Base-by-base conservation (phyloP, 2,888 invertebrate genomes). In the Meiosimyza decipiens region DNA sequence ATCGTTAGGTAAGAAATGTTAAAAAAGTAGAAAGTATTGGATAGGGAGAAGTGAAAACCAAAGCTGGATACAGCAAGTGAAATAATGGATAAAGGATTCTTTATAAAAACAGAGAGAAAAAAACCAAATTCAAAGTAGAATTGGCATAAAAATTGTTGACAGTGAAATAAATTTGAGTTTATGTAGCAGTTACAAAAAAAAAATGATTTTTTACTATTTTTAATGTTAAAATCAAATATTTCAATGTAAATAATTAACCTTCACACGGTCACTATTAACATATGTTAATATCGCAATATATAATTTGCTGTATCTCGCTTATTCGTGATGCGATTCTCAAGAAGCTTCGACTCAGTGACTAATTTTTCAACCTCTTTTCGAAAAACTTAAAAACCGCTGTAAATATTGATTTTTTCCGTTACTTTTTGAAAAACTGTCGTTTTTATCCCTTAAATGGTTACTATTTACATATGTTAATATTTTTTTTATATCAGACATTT, bases 121-220 rank as follows among this genome's bases (percentile, higher is more conserved):
- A 1, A 16, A 63, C 1, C 11, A 47, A 16, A 63, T 3, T 12
- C 13, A 47, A 49, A n/a, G 6, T 12, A n/a, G 1, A n/a, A 63
- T n/a, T n/a, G n/a, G n/a, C 18, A 33, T 40, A 22, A 18, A n/a
- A 68, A 52, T 15, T 47, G 62, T 70, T 70, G 70, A 70, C 62
- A 70, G 62, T 11, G 13, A 51, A 60, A 70, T 70, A 62, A 52
- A 62, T 62, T 69, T 51, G 60, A 52, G 59, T 60, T 15, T 11
- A 22, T 68, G 68, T 68, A 51, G 60, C 9, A 50, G 22, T 28
- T 28, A 18, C 57, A 60, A 9, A 60, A 13, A 60, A 40, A 3
- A 6, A 2, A 0, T 12, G 16, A 6, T 5, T 16, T 16, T n/a
- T 16, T 3, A 2, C 16, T 16, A n/a, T 62, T 63, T 62, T 18